Percentiles rank a stretch among this genome's conserved stretches.
phyloP scores from a whole-genome alignment of 2,888 invertebrate species.

The Lycocerus yunnanus region DNA sequence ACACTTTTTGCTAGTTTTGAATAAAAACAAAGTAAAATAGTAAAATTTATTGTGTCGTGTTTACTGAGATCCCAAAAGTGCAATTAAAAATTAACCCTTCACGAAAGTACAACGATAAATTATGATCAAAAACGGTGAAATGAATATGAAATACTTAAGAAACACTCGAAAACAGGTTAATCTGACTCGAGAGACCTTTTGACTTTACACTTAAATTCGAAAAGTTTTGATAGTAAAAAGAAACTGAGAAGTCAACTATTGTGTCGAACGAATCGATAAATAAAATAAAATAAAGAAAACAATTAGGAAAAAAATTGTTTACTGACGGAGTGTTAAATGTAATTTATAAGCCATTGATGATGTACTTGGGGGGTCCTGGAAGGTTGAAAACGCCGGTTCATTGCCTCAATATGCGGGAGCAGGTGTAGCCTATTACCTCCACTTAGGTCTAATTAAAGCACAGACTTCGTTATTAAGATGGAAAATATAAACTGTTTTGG shows the following conservation, averaged over 20 bases:
- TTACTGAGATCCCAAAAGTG: conserved; percentile 35
- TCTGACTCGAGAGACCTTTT: conserved; percentile 32
- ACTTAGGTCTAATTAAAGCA: conserved; percentile 43
- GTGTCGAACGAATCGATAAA: background rate
- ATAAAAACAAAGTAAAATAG: background rate
- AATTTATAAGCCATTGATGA: conserved; percentile 30
- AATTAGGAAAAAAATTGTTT: conserved; percentile 23
- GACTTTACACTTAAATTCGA: background rate
- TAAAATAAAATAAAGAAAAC: conserved; percentile 14
- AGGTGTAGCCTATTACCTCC: conserved; percentile 54
- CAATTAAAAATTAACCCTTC: conserved; percentile 44
- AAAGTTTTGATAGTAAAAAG: background rate
- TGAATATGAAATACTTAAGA: conserved; percentile 39
- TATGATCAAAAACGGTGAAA: conserved; percentile 37
- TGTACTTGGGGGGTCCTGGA: conserved; percentile 22
- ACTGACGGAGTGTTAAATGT: conserved; percentile 24
- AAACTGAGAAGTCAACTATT: background rate
- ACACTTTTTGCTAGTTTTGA: background rate
- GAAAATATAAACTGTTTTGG: conserved; percentile 10
- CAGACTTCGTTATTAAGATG: conserved; percentile 3
- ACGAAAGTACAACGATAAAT: conserved; percentile 38
- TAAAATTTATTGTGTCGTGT: background rate
- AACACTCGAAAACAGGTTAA: conserved; percentile 35
- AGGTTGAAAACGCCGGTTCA: conserved; percentile 25
- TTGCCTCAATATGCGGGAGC: conserved; percentile 48